Percentiles rank a stretch among this genome's conserved stretches.
These are phyloP conservation scores for Labeo rohita DNA, from an alignment of 2,113 vertebrate genomes.

Conservation along the genomic window DNA sequence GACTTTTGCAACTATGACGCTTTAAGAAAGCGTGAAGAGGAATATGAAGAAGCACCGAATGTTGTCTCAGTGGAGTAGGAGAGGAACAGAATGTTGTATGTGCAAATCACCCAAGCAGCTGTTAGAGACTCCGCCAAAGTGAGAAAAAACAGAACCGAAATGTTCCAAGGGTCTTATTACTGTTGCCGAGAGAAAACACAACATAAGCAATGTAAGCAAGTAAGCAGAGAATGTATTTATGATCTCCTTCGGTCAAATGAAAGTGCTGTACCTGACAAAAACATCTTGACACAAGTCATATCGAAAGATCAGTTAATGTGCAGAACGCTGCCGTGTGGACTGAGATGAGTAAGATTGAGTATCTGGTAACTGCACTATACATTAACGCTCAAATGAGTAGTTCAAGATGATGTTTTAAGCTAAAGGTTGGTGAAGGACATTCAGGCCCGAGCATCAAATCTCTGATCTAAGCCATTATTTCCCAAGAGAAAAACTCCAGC, in stretches of 20 bases:
- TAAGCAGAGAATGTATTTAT: not conserved
- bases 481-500: not conserved
- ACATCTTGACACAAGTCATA: constrained; percentile 27
- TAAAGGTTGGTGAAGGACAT: constrained; percentile 18
- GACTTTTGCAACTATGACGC: not conserved
- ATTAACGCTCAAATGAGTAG: constrained; percentile 23
- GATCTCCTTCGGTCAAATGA: not conserved
- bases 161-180: constrained; percentile 43
- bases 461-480: constrained; percentile 1
- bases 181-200: constrained; percentile 38
- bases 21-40: constrained; percentile 11
- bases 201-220: constrained; percentile 26
- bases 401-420: constrained; percentile 27
- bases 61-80: constrained; percentile 37
- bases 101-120: constrained; percentile 46
- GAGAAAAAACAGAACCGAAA: constrained; percentile 50
- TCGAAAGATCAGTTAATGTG: constrained; percentile 3
- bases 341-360: constrained; percentile 43
- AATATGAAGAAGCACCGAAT: constrained; percentile 37
- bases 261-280: not conserved
- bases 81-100: constrained; percentile 52
- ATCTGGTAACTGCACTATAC: constrained; percentile 31
- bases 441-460: not conserved
- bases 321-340: not conserved
- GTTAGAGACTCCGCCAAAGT: constrained; percentile 47